Percentiles rank a stretch among this genome's conserved stretches.
phyloP scores from a whole-genome alignment of 2,113 vertebrate genomes.

The Phrynocephalus versicolor region DNA sequence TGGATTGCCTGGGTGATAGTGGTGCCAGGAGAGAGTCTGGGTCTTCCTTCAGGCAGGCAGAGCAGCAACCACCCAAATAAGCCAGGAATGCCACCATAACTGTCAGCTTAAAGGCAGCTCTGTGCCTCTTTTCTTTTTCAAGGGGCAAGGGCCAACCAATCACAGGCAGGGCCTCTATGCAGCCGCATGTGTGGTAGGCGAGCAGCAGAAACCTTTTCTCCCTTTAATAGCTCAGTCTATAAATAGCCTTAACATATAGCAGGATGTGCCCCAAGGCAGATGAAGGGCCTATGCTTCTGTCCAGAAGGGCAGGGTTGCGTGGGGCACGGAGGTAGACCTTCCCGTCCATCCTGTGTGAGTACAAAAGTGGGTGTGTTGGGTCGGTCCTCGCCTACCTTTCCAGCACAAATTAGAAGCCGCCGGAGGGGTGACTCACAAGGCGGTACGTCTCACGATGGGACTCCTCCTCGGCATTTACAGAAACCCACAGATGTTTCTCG shows the following conservation, averaged over 20 bases:
- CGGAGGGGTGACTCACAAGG: conserved; percentile 79
- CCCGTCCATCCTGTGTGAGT: conserved; percentile 63
- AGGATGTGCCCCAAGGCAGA: conserved; percentile 65
- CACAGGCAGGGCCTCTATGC: conserved; percentile 27
- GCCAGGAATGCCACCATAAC: background rate
- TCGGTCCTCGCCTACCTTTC: conserved; percentile 79
- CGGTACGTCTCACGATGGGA: conserved; percentile 74
- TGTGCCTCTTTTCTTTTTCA: too few species aligned
- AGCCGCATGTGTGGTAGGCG: conserved; percentile 49
- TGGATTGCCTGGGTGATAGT: too few species aligned
- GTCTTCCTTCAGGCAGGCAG: background rate
- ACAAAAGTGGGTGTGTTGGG: conserved; percentile 66
- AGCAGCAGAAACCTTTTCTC: conserved; percentile 60
- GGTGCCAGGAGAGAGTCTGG: background rate
- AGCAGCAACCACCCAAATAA: background rate
- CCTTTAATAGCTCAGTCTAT: conserved; percentile 70
- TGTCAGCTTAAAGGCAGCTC: background rate
- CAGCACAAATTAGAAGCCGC: conserved; percentile 82
- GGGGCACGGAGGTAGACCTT: conserved; percentile 49
- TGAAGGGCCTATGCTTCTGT: conserved; percentile 64
- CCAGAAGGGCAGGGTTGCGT: conserved; percentile 42
- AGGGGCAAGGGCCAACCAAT: conserved; percentile 14
- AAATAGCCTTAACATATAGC: conserved; percentile 64
- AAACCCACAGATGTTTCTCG: conserved; percentile 66
- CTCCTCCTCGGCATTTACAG: conserved; percentile 49